A percentile compares a stretch with the other conserved stretches of the same genome.
phyloP scores from a whole-genome alignment of 2,888 invertebrate species.

The Campoplex nolae region DNA sequence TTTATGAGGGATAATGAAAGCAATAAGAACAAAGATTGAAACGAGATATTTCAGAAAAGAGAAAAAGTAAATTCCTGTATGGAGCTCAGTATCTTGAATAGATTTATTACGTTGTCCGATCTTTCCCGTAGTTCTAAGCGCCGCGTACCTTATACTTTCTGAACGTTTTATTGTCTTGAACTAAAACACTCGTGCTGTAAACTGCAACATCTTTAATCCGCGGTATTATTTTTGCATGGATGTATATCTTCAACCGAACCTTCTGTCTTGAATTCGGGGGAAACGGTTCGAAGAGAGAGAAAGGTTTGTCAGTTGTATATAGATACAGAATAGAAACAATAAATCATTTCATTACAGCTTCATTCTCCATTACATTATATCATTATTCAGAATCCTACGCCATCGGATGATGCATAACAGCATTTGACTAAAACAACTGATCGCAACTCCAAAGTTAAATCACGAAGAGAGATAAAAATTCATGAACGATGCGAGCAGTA shows the following conservation, averaged over 20 bases:
- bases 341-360: conserved; percentile 78
- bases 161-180: conserved; percentile 21
- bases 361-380: conserved; percentile 67
- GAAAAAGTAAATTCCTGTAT: conserved; percentile 16
- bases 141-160: too few relatives aligned
- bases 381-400: conserved; percentile 77
- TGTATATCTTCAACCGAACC: not conserved
- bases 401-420: conserved; percentile 69
- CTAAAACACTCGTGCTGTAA: conserved; percentile 25
- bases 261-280: not conserved
- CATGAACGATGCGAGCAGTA: not conserved
- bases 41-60: not conserved
- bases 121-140: conserved; percentile 31
- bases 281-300: conserved; percentile 68
- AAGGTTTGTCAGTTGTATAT: conserved; percentile 74
- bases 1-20: conserved; percentile 1
- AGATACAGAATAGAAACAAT: conserved; percentile 71
- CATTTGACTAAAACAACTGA: not conserved
- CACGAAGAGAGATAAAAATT: not conserved
- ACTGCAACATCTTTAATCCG: conserved; percentile 3
- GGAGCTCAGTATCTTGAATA: conserved; percentile 62
- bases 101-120: conserved; percentile 67
- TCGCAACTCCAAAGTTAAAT: not conserved
- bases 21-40: not conserved
- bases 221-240: not conserved